Conservation (phyloP, 2,113 vertebrate species). For the Pipra filicauda region DNA sequence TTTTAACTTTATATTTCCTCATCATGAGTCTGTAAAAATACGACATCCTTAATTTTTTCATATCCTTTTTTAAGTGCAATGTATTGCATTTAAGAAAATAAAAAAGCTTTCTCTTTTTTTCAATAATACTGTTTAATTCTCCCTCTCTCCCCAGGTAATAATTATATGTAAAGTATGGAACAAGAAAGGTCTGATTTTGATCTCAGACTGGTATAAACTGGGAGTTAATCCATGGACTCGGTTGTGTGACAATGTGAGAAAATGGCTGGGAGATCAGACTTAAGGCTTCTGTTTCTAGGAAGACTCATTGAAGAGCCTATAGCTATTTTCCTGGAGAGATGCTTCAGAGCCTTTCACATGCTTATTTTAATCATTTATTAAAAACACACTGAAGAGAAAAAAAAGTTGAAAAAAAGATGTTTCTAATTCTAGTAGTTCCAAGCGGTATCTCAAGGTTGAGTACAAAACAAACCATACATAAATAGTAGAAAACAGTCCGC, state of each 20-base stretch:
- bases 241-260: background rate
- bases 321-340: conserved; percentile 46
- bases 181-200: background rate
- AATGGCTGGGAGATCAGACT: conserved; percentile 31
- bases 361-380: conserved; percentile 31
- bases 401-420: conserved; percentile 39
- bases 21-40: background rate
- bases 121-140: background rate
- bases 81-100: background rate
- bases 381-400: background rate
- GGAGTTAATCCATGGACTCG: background rate
- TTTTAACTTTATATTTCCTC: background rate
- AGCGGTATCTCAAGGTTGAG: conserved; percentile 67
- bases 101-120: background rate
- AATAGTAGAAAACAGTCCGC: conserved; percentile 78
- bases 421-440: conserved; percentile 71
- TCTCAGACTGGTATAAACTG: background rate
- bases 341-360: background rate
- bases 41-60: background rate
- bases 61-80: background rate
- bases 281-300: conserved; percentile 26
- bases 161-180: background rate
- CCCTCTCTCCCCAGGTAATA: background rate
- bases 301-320: background rate
- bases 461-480: conserved; percentile 79